Evolutionary conservation across 2,113 vertebrate genomes (phyloP), one percentile per base, ranked within the genome.

Genomic region (Phaetusa simplex): DNA sequence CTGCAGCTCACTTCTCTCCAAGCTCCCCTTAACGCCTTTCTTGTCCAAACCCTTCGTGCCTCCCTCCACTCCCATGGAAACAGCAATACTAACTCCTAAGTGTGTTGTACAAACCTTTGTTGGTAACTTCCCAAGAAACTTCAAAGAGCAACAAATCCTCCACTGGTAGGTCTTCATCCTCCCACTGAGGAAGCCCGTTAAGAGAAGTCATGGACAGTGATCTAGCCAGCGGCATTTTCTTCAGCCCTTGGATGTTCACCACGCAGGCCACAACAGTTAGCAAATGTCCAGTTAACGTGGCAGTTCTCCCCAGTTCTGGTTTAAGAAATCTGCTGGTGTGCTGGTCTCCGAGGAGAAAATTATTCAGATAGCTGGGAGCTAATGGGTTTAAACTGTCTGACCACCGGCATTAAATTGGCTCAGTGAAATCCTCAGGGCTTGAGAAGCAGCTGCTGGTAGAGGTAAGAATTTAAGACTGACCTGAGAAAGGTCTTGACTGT

Each of bases 101-200:
- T 62, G 30, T 5, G 12, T 6, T 62, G 55, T 83, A 97, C 98
- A 92, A 88, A 99, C 99, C 99, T 99, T 99, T 99, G 97, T 99
- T 99, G 74, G 99, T 98, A 83, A 99, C 99, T 96, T 99, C 99
- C 99, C 99, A 99, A 58, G 99, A 97, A 26, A 99, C 97, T 97
- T 99, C 99, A 34, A 99, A 99, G 36, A 99, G 98, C 89, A 99
- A 95, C 82, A 99, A 94, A 61, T 99, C 98, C 43, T 99, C 98
- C 91, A 99, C 97, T 0, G 99, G 99, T 50, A 99, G 97, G 22
- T 98, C 98, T 34, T 99, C 99, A 6, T 98, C 98, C 34, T 99
- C 99, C 98, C 99, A 99, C 73, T 97, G 97, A 5, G 99, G 99
- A 70, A 99, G 98, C 12, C 99, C 99, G 0, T 99, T 98, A 62